phyloP scores from a whole-genome alignment of 2,113 vertebrate genomes.

The Reinhardtius hippoglossoides region DNA sequence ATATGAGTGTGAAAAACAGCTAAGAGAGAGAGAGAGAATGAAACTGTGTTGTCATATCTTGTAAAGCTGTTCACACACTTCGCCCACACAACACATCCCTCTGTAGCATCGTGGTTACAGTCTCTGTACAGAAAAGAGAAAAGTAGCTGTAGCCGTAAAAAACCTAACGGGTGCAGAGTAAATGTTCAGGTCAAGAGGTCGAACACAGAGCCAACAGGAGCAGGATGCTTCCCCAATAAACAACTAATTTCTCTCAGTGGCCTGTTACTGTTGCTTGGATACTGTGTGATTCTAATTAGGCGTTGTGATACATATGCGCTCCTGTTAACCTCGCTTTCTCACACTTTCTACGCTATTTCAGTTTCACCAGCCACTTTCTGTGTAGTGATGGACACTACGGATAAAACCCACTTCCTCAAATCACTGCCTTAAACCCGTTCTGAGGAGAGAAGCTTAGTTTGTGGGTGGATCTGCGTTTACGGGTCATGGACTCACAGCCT shows the following conservation, averaged over 20 bases:
- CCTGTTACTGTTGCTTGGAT: conserved; percentile 64
- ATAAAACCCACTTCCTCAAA: conserved; percentile 20
- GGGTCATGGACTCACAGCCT: conserved; percentile 40
- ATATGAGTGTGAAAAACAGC: not conserved
- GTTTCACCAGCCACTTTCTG: conserved; percentile 8
- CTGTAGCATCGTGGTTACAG: not conserved
- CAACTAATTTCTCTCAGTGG: conserved; percentile 35
- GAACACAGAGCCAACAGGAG: conserved; percentile 39
- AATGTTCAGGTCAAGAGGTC: conserved; percentile 48
- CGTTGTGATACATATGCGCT: conserved; percentile 49
- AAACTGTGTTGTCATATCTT: conserved; percentile 27
- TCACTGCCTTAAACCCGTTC: not conserved
- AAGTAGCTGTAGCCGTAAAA: conserved; percentile 8
- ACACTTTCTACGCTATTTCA: conserved; percentile 23
- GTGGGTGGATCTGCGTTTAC: conserved; percentile 40
- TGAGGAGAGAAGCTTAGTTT: conserved; percentile 11
- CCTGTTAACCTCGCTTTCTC: conserved; percentile 46
- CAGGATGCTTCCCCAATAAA: conserved; percentile 44
- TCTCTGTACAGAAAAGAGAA: not conserved
- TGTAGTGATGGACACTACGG: conserved; percentile 13
- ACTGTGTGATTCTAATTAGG: conserved; percentile 70
- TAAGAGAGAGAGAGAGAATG: not conserved
- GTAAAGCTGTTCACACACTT: conserved; percentile 33
- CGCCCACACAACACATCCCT: conserved; percentile 29
- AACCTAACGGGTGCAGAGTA: conserved; percentile 17